These are phyloP conservation scores for Argyrosomus japonicus DNA, from an alignment of 2,113 vertebrate genomes.

Conservation along the genomic window DNA sequence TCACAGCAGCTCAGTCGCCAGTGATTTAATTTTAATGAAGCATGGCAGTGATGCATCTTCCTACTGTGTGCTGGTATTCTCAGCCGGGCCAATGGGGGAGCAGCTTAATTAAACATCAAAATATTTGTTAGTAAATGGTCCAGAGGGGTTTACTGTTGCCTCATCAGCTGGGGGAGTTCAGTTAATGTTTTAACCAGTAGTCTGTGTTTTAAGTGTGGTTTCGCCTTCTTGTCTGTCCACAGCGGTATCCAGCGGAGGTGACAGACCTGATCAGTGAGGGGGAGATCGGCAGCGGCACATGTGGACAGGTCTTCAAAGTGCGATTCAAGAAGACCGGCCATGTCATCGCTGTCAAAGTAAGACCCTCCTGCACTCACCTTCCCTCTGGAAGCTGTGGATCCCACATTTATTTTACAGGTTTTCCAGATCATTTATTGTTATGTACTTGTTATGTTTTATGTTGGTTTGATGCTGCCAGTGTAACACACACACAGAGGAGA, in stretches of 20 bases:
- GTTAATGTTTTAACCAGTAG: not conserved
- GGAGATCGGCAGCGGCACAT: constrained; percentile 95
- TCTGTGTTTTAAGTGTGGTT: not conserved
- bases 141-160: constrained; percentile 5
- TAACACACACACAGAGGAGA: not conserved
- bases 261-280: constrained; percentile 93
- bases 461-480: not conserved
- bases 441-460: not conserved
- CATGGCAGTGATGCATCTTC: not conserved
- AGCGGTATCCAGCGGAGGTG: constrained; percentile 94
- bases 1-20: constrained; percentile 25
- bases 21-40: constrained; percentile 20
- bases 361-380: constrained; percentile 16
- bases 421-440: not conserved
- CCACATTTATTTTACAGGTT: too few relatives aligned
- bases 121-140: constrained; percentile 18
- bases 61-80: constrained; percentile 30
- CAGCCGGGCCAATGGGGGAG: not conserved
- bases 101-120: constrained; percentile 40
- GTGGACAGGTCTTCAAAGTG: constrained; percentile 97
- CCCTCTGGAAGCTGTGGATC: not conserved
- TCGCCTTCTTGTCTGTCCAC: not conserved
- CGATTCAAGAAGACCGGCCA: constrained; percentile 93
- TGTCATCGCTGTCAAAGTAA: constrained; percentile 94
- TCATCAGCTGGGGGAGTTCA: not conserved